Conservation (phyloP, 2,113 vertebrate genomes). For the Cryptomyrus ogoouensis region DNA sequence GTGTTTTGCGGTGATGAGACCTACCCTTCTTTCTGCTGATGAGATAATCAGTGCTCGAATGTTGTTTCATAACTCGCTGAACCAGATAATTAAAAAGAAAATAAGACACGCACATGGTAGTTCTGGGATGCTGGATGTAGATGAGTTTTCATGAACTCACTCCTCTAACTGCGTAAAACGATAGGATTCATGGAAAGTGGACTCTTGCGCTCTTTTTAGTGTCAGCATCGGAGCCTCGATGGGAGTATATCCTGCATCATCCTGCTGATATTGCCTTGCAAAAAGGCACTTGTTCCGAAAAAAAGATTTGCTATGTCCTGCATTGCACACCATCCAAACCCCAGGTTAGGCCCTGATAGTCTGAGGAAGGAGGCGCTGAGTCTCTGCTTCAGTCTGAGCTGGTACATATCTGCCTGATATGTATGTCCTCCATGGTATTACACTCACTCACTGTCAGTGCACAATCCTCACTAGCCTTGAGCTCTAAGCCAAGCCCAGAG, state of each 20-base stretch:
- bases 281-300: neutral
- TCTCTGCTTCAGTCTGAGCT: neutral
- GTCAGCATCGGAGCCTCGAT: neutral
- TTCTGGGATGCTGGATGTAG: neutral
- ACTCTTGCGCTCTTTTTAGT: neutral
- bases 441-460: neutral
- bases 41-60: neutral
- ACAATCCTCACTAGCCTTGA: neutral
- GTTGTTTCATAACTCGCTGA: neutral
- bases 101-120: neutral
- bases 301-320: neutral
- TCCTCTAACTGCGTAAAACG: neutral
- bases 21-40: neutral
- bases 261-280: neutral
- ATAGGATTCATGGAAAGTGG: neutral
- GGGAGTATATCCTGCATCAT: neutral
- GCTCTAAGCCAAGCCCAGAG: neutral
- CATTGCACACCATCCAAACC: neutral
- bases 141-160: neutral
- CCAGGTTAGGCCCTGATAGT: neutral
- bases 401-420: neutral
- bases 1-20: neutral
- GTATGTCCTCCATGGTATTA: neutral
- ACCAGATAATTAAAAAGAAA: neutral
- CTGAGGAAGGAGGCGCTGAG: neutral